Percentiles rank a stretch among this genome's conserved stretches.
phyloP scores from a whole-genome alignment of 1,140 invertebrate species.

The Procambarus clarkii region DNA sequence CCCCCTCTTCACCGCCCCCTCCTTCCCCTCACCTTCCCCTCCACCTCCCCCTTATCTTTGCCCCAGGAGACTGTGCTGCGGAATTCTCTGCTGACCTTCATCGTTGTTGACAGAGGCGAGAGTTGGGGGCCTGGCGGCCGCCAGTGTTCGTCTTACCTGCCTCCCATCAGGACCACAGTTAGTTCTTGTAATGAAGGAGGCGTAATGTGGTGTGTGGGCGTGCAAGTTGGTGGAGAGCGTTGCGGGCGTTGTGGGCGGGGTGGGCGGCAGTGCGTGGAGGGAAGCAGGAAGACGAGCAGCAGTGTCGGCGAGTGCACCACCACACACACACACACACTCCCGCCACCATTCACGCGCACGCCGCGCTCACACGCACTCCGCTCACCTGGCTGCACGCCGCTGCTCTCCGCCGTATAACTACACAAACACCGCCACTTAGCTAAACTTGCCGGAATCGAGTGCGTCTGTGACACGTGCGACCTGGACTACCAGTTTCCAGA shows the following conservation, averaged over 20 bases:
- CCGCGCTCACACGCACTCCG: slow-evolving; percentile 45
- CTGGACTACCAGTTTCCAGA: background rate
- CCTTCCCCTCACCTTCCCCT: background rate
- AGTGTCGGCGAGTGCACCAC: slow-evolving; percentile 46
- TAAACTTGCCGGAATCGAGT: background rate
- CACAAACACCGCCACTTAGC: background rate
- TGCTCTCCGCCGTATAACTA: background rate
- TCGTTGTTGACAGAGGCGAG: slow-evolving; percentile 54
- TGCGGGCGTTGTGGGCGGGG: slow-evolving; percentile 46
- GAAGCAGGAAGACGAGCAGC: slow-evolving; percentile 63
- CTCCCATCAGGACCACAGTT: slow-evolving; percentile 41
- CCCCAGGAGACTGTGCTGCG: slow-evolving; percentile 20
- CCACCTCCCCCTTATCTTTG: slow-evolving; percentile 5
- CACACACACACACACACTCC: slow-evolving; percentile 50
- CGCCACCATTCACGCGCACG: slow-evolving; percentile 51
- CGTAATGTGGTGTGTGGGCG: slow-evolving; percentile 44
- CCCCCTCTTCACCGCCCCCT: background rate
- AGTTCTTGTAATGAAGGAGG: slow-evolving; percentile 28
- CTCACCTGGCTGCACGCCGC: slow-evolving; percentile 48
- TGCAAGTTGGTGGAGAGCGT: slow-evolving; percentile 22
- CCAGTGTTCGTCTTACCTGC: slow-evolving; percentile 47
- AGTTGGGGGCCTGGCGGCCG: slow-evolving; percentile 22
- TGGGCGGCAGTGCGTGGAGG: slow-evolving; percentile 61
- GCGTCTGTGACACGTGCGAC: background rate
- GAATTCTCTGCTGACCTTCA: slow-evolving; percentile 55